phyloP scores from a whole-genome alignment of 2,888 invertebrate genomes.

The Oscheius onirici region DNA sequence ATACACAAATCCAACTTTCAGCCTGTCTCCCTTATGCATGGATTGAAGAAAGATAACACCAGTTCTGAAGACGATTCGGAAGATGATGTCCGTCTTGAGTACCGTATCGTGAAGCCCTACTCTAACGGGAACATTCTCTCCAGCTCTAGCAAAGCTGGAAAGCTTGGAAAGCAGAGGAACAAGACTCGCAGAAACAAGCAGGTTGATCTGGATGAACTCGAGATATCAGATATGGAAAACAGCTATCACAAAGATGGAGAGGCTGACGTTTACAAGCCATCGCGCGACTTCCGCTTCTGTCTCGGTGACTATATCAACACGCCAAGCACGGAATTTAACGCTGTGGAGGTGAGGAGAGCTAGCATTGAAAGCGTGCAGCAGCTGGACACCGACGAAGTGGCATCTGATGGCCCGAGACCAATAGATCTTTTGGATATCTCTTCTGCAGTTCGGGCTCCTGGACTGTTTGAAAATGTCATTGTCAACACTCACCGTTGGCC shows the following conservation, averaged over 20 bases:
- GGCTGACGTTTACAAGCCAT: slow-evolving; percentile 43
- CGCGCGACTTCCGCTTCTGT: slow-evolving; percentile 47
- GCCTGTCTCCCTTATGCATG: slow-evolving; percentile 21
- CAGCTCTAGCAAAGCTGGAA: slow-evolving; percentile 42
- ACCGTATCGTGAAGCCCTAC: slow-evolving; percentile 23
- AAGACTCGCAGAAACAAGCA: slow-evolving; percentile 40
- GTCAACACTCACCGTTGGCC: slow-evolving; percentile 40
- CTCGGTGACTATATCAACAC: slow-evolving; percentile 50
- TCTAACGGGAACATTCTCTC: slow-evolving; percentile 8
- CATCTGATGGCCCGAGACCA: slow-evolving; percentile 26
- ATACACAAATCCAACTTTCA: slow-evolving; percentile 5
- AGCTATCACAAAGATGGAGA: slow-evolving; percentile 42
- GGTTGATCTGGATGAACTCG: slow-evolving; percentile 45
- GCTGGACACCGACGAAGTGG: slow-evolving; percentile 4
- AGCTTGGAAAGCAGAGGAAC: slow-evolving; percentile 37
- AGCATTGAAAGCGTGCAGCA: slow-evolving; percentile 47
- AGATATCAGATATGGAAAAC: slow-evolving; percentile 43
- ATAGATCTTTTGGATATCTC: slow-evolving; percentile 49
- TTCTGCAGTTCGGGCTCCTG: slow-evolving; percentile 33
- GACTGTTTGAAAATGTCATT: slow-evolving; percentile 36
- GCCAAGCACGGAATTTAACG: slow-evolving; percentile 1
- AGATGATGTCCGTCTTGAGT: slow-evolving; percentile 21
- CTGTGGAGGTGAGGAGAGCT: slow-evolving; percentile 41
- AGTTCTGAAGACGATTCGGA: slow-evolving; percentile 15
- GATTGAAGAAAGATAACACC: slow-evolving; percentile 4